Evolutionary conservation across 1,140 invertebrate genomes (phyloP).

Genomic region (Meloidogyne exigua): DNA sequence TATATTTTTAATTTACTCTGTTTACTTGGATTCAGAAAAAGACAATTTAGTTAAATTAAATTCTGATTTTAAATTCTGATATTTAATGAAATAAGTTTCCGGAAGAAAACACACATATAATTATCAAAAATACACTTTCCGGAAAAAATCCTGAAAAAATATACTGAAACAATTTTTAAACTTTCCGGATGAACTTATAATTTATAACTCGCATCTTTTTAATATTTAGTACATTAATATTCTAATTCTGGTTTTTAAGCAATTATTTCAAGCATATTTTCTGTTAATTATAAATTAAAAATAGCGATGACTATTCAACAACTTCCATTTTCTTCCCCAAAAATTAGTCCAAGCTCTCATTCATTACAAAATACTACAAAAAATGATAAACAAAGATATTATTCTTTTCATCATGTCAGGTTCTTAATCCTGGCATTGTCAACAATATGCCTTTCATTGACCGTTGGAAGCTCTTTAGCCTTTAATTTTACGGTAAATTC

Average conservation of each 20-base stretch:
- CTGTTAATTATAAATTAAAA: neutral
- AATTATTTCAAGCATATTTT: too few relatives aligned
- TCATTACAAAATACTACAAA: neutral
- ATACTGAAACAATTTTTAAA: neutral
- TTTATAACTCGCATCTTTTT: neutral
- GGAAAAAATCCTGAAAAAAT: too few relatives aligned
- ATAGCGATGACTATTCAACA: neutral
- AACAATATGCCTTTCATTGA: neutral
- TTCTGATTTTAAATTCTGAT: too few relatives aligned
- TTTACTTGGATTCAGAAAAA: neutral
- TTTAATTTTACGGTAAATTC: neutral
- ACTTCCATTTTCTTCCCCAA: neutral
- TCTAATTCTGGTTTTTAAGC: neutral
- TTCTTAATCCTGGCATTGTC: neutral
- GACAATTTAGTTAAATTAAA: too few relatives aligned
- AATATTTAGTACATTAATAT: neutral
- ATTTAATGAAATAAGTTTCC: too few relatives aligned
- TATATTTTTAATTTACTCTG: neutral
- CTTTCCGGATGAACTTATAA: neutral
- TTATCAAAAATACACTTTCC: too few relatives aligned
- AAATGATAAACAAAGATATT: neutral
- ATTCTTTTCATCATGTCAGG: neutral
- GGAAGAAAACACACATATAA: too few relatives aligned
- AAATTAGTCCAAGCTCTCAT: neutral
- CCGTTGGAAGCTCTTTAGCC: neutral